Conservation (phyloP, 2,797 vertebrate genomes). For the Steatocranus sp. region DNA sequence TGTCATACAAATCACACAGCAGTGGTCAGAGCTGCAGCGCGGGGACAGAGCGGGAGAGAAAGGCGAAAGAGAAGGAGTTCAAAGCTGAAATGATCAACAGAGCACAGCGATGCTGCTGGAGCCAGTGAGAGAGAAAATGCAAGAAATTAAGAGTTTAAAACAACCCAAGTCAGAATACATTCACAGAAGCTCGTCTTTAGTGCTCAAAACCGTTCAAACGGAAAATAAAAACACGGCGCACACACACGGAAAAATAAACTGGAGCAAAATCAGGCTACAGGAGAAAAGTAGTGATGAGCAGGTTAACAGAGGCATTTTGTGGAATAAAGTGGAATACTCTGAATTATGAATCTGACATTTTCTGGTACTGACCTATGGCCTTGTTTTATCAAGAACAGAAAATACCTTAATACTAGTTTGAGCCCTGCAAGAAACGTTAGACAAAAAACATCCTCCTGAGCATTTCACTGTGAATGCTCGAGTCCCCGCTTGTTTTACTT, state of each 20-base stretch:
- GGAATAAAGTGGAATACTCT: constrained; percentile 24
- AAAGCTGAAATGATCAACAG: constrained; percentile 62
- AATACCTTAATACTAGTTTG: constrained; percentile 35
- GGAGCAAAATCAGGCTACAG: constrained; percentile 37
- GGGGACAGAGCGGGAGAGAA: constrained; percentile 53
- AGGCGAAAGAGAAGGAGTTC: constrained; percentile 38
- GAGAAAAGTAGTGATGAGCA: constrained; percentile 47
- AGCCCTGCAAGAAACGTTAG: constrained; percentile 57
- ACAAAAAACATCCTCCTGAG: constrained; percentile 12
- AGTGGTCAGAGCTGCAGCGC: constrained; percentile 49
- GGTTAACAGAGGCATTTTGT: constrained; percentile 51
- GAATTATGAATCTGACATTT: constrained; percentile 59
- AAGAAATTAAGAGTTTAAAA: constrained; percentile 36
- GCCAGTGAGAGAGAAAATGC: constrained; percentile 56
- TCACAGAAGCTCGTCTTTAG: constrained; percentile 27
- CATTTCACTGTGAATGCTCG: neutral
- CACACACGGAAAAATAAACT: constrained; percentile 21
- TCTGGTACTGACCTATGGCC: constrained; percentile 37
- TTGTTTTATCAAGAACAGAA: constrained; percentile 34
- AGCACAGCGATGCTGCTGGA: constrained; percentile 61
- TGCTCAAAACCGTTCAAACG: constrained; percentile 7
- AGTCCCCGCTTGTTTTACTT: neutral
- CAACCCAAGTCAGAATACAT: constrained; percentile 74
- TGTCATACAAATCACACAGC: constrained; percentile 64
- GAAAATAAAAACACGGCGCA: constrained; percentile 12